A percentile compares a stretch with the other conserved stretches of the same genome.
phyloP scores from a whole-genome alignment of 2,888 invertebrate species.

The Clitarchus hookeri region DNA sequence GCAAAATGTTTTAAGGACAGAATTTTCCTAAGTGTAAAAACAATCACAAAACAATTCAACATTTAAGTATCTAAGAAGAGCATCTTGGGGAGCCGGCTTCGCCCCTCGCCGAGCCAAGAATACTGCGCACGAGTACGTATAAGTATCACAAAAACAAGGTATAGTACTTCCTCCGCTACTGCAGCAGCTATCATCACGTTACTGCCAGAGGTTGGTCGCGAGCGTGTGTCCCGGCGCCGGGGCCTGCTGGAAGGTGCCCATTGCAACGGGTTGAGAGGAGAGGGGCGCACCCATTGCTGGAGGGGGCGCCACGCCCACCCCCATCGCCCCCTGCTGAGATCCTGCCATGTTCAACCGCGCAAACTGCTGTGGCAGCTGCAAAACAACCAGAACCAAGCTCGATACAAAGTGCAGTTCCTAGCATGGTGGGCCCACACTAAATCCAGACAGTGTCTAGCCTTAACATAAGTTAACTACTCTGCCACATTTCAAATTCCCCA shows the following conservation, averaged over 20 bases:
- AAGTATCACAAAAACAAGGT: too few relatives aligned
- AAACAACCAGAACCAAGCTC: background rate
- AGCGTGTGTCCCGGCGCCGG: slow-evolving; percentile 44
- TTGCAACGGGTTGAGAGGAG: background rate
- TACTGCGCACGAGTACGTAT: too few relatives aligned
- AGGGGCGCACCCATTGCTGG: background rate
- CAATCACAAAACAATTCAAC: background rate
- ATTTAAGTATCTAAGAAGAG: background rate
- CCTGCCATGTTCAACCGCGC: slow-evolving; percentile 38
- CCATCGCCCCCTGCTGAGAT: slow-evolving; percentile 18
- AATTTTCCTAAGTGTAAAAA: background rate
- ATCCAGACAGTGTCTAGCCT: too few relatives aligned
- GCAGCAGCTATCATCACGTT: slow-evolving; percentile 18
- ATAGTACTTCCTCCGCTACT: too few relatives aligned
- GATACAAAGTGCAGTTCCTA: too few relatives aligned
- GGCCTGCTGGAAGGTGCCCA: slow-evolving; percentile 33
- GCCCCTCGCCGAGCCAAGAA: too few relatives aligned
- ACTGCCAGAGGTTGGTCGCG: slow-evolving; percentile 48
- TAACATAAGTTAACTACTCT: too few relatives aligned
- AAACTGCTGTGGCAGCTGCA: slow-evolving; percentile 44
- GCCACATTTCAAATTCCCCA: too few relatives aligned
- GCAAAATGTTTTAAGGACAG: background rate
- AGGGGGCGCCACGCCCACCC: slow-evolving; percentile 27
- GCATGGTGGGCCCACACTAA: too few relatives aligned
- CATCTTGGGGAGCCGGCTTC: too few relatives aligned